Conservation (phyloP, 2,797 vertebrate genomes). For the Catamblyrhynchus diadema region DNA sequence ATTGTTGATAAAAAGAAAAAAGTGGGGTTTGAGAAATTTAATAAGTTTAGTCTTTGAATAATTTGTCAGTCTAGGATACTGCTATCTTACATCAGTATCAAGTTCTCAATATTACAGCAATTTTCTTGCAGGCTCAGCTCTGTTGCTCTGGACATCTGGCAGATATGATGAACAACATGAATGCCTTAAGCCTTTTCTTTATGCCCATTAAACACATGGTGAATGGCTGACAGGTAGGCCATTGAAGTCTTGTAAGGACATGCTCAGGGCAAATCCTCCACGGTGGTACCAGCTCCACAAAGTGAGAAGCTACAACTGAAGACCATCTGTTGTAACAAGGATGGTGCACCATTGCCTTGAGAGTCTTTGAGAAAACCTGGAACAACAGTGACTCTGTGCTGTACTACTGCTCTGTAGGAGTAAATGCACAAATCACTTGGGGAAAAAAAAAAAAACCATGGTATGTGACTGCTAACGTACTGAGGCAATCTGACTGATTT, state of each 20-base stretch:
- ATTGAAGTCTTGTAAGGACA: not conserved
- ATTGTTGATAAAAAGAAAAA: not conserved
- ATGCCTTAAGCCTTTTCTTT: not conserved
- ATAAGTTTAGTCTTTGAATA: not conserved
- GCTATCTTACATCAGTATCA: slow-evolving; percentile 1
- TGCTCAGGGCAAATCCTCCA: not conserved
- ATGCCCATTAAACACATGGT: not conserved
- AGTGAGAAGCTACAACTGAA: not conserved
- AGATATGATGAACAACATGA: not conserved
- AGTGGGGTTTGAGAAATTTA: not conserved
- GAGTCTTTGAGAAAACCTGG: not conserved
- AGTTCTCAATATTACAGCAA: not conserved
- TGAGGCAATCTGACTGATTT: not conserved
- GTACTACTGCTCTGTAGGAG: not conserved
- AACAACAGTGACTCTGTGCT: not conserved
- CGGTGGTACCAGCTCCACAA: not conserved
- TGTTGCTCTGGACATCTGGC: slow-evolving; percentile 25
- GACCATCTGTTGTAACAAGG: slow-evolving; percentile 10
- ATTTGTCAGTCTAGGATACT: not conserved
- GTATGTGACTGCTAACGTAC: not conserved
- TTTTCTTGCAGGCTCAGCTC: not conserved
- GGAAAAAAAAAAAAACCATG: not conserved
- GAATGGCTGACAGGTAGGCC: slow-evolving; percentile 29
- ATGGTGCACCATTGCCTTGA: not conserved
- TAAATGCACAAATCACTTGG: not conserved